Conservation (phyloP, 2,888 invertebrate species). For the Xylota segnis region DNA sequence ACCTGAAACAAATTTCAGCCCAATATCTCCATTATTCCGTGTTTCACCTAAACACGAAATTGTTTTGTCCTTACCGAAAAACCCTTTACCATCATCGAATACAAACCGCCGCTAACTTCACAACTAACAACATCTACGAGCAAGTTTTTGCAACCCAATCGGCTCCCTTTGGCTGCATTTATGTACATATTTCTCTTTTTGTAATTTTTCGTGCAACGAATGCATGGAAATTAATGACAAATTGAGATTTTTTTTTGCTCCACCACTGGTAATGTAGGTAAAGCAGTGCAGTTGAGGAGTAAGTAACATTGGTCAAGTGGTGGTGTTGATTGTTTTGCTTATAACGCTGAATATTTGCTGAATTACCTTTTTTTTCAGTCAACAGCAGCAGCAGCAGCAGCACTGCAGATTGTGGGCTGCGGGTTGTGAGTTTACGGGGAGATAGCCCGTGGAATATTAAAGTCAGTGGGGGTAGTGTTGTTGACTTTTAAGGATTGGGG, state of each 20-base stretch:
- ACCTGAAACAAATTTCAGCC: no score
- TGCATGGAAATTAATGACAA: slow-evolving; percentile 65
- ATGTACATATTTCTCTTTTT: slow-evolving; percentile 15
- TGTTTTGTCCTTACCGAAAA: no score
- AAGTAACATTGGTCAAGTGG: slow-evolving; percentile 56
- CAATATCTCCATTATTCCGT: no score
- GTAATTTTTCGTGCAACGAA: slow-evolving; percentile 28
- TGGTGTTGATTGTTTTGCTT: slow-evolving; percentile 44
- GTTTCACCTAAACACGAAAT: no score
- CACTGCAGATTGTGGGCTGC: neutral
- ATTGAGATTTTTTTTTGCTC: slow-evolving; percentile 51
- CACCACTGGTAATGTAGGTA: slow-evolving; percentile 2
- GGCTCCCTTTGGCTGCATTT: neutral
- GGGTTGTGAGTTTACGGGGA: neutral
- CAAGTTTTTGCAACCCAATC: no score
- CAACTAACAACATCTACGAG: no score
- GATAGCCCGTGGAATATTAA: neutral
- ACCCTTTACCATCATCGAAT: no score
- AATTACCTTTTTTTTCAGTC: slow-evolving; percentile 19
- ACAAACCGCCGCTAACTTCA: no score
- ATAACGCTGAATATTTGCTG: slow-evolving; percentile 23
- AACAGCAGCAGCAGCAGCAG: neutral
- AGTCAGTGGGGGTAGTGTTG: neutral
- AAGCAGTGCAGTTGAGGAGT: neutral
- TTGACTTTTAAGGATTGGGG: neutral